Evolutionary conservation across 1,140 invertebrate genomes (phyloP).

Genomic region (Drosophila tristis): DNA sequence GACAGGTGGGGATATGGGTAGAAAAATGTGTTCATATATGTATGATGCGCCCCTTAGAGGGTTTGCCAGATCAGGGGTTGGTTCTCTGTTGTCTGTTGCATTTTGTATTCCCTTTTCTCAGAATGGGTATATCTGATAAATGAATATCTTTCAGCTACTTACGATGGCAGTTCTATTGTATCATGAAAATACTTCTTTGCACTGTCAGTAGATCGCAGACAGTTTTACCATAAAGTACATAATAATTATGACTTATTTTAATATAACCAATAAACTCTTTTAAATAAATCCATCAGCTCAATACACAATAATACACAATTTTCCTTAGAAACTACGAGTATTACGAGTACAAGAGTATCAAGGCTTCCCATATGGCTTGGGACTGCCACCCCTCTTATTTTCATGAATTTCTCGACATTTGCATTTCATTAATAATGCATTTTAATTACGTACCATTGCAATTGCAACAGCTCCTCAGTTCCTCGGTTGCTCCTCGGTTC

Average conservation of each 20-base stretch:
- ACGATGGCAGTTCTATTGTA: too few species aligned
- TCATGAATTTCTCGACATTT: constrained; percentile 54
- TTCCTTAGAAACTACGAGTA: too few species aligned
- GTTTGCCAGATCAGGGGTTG: background rate
- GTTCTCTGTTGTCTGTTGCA: constrained; percentile 10
- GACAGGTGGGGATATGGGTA: background rate
- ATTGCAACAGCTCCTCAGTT: constrained; percentile 28
- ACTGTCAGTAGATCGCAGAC: too few species aligned
- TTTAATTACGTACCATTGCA: constrained; percentile 49
- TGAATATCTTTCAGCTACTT: too few species aligned
- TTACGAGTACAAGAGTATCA: background rate
- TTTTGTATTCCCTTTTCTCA: background rate
- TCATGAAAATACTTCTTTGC: too few species aligned
- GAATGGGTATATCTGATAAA: background rate
- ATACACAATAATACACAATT: too few species aligned
- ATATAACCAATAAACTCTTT: background rate
- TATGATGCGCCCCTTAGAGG: background rate
- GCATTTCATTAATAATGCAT: constrained; percentile 66
- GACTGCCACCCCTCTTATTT: constrained; percentile 15
- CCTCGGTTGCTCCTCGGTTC: constrained; percentile 9
- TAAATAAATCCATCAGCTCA: background rate
- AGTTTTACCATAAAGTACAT: too few species aligned
- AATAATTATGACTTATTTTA: too few species aligned
- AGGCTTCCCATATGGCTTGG: background rate
- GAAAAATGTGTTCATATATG: background rate